These are phyloP conservation scores for Nymphalis c-album DNA, from an alignment of 2,888 invertebrate genomes.

Conservation along the genomic window DNA sequence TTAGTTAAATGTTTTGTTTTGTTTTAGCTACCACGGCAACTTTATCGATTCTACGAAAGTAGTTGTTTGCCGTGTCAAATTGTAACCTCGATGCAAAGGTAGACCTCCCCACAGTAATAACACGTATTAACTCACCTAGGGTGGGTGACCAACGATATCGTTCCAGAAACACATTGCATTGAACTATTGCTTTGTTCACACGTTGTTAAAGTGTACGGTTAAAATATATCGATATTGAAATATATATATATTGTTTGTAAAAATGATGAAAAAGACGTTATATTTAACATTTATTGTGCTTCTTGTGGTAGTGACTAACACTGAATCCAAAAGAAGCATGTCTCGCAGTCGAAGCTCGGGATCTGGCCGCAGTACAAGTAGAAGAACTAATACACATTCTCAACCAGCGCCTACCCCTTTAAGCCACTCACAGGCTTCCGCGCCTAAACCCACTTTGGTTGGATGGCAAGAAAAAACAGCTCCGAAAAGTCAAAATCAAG, in stretches of 20 bases:
- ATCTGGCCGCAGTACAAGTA: constrained; percentile 60
- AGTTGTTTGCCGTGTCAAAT: constrained; percentile 49
- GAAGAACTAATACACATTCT: constrained; percentile 59
- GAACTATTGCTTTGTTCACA: constrained; percentile 44
- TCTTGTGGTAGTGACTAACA: constrained; percentile 44
- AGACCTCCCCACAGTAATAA: constrained; percentile 40
- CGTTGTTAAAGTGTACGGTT: constrained; percentile 29
- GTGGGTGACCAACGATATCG: constrained; percentile 61
- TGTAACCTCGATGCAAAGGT: constrained; percentile 34
- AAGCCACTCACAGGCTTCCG: constrained; percentile 61
- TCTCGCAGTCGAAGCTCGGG: constrained; percentile 67
- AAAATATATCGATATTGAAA: too few species aligned
- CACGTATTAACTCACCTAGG: constrained; percentile 52
- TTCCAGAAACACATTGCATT: constrained; percentile 61
- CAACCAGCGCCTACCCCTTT: constrained; percentile 70
- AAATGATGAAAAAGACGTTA: constrained; percentile 35
- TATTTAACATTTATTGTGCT: constrained; percentile 34
- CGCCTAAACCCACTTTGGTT: constrained; percentile 57
- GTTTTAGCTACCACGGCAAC: constrained; percentile 23
- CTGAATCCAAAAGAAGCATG: constrained; percentile 56
- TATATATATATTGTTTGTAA: background rate
- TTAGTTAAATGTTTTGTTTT: background rate
- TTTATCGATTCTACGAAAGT: constrained; percentile 53
- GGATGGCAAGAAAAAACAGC: constrained; percentile 72
- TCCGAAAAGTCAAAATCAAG: constrained; percentile 50